Evolutionary conservation across 2,888 invertebrate species (phyloP).

Genomic region (Oscheius onirici): DNA sequence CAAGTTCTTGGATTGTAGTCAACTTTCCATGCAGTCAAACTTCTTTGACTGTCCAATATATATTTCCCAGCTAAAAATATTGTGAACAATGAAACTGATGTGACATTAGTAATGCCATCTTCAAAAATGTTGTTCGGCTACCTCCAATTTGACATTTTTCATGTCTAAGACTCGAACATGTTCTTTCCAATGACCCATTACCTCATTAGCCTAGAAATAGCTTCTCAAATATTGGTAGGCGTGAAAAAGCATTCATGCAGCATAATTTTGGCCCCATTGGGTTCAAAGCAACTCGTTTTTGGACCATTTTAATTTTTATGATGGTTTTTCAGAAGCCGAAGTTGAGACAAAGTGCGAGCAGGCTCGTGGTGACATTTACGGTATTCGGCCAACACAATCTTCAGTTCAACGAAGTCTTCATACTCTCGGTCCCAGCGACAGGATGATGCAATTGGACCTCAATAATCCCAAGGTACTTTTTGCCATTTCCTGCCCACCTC

Average conservation of each 20-base stretch:
- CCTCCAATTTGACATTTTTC: background rate
- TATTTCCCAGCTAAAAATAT: background rate
- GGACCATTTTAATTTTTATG: too few relatives aligned
- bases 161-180: too few relatives aligned
- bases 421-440: conserved; percentile 33
- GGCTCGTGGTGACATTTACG: conserved; percentile 59
- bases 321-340: conserved; percentile 36
- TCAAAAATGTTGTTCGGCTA: too few relatives aligned
- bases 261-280: too few relatives aligned
- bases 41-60: background rate
- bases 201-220: too few relatives aligned
- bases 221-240: too few relatives aligned
- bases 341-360: conserved; percentile 42
- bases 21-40: too few relatives aligned
- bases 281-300: too few relatives aligned
- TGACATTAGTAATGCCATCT: too few relatives aligned
- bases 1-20: background rate
- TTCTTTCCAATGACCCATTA: too few relatives aligned
- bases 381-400: conserved; percentile 53
- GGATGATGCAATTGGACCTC: conserved; percentile 44
- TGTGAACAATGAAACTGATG: too few relatives aligned
- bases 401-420: conserved; percentile 9
- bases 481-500: background rate
- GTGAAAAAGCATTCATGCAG: too few relatives aligned
- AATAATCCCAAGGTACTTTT: conserved; percentile 46